Evolutionary conservation across 1,140 invertebrate genomes (phyloP).

Genomic region (Aphis craccivora): DNA sequence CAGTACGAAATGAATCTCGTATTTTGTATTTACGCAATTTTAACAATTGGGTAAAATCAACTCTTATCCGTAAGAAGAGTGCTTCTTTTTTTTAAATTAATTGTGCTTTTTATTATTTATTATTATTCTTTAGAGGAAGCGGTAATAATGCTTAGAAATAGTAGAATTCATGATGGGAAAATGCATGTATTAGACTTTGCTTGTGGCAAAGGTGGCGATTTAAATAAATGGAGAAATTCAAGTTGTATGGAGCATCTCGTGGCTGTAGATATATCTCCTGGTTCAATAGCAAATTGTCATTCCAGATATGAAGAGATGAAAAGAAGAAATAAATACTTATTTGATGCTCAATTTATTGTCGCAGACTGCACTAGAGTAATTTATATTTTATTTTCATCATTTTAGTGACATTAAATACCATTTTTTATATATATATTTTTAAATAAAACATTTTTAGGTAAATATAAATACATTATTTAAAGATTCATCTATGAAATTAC

Average conservation of each 20-base stretch:
- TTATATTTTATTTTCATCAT: not conserved
- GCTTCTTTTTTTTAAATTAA: not conserved
- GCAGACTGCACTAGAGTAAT: slow-evolving; percentile 88
- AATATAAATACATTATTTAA: slow-evolving; percentile 66
- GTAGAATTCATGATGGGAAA: slow-evolving; percentile 68
- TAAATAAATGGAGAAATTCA: slow-evolving; percentile 90
- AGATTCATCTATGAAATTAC: slow-evolving; percentile 70
- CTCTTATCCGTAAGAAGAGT: slow-evolving; percentile 79
- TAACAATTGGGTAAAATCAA: slow-evolving; percentile 99
- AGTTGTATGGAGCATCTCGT: slow-evolving; percentile 84
- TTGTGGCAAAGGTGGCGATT: slow-evolving; percentile 96
- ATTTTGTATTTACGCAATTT: slow-evolving; percentile 96
- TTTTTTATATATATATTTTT: not conserved
- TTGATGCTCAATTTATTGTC: slow-evolving; percentile 87
- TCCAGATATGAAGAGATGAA: slow-evolving; percentile 72
- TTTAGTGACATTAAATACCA: slow-evolving; percentile 57
- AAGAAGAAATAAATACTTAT: slow-evolving; percentile 62
- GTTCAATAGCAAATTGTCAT: slow-evolving; percentile 88
- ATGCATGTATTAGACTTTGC: slow-evolving; percentile 77
- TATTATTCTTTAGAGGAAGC: slow-evolving; percentile 68
- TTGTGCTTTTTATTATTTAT: not conserved
- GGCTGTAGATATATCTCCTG: slow-evolving; percentile 92
- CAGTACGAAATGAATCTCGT: slow-evolving; percentile 80
- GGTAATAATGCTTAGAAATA: slow-evolving; percentile 71
- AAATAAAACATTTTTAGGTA: slow-evolving; percentile 53